A percentile compares a stretch with the other conserved stretches of the same genome.
Conservation (phyloP, 2,113 vertebrate genomes). For the Thamnophis sirtalis region DNA sequence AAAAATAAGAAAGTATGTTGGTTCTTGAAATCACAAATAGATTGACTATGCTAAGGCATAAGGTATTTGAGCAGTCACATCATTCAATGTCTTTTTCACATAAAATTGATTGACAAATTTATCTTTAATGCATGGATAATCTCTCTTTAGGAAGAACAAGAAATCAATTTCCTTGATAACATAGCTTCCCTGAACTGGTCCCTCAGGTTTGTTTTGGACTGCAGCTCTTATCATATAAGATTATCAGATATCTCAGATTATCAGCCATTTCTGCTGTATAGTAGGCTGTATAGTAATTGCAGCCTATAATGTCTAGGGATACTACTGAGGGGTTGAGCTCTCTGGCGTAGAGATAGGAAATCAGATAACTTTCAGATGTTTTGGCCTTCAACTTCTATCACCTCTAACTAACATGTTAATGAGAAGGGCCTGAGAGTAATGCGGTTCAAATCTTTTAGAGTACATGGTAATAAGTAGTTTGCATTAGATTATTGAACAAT, state of each 20-base stretch:
- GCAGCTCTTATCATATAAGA: neutral
- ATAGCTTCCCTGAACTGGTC: neutral
- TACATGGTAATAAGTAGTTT: neutral
- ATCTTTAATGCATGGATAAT: neutral
- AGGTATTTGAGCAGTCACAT: neutral
- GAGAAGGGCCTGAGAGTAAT: neutral
- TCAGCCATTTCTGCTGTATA: neutral
- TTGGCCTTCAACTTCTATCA: neutral
- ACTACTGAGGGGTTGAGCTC: neutral
- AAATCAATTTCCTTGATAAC: neutral
- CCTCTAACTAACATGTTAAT: neutral
- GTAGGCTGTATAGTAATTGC: neutral
- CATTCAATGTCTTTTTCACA: neutral
- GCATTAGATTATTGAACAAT: neutral
- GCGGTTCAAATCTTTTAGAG: neutral
- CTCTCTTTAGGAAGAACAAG: neutral
- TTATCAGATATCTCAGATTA: neutral
- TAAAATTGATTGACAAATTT: neutral
- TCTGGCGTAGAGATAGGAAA: neutral
- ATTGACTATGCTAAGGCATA: neutral
- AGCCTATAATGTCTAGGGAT: neutral
- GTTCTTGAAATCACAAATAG: neutral
- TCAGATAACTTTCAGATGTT: neutral
- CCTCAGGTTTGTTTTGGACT: neutral
- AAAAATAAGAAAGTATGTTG: neutral